phyloP scores from a whole-genome alignment of 1,140 invertebrate species.

The Drosophila nigromelanica region DNA sequence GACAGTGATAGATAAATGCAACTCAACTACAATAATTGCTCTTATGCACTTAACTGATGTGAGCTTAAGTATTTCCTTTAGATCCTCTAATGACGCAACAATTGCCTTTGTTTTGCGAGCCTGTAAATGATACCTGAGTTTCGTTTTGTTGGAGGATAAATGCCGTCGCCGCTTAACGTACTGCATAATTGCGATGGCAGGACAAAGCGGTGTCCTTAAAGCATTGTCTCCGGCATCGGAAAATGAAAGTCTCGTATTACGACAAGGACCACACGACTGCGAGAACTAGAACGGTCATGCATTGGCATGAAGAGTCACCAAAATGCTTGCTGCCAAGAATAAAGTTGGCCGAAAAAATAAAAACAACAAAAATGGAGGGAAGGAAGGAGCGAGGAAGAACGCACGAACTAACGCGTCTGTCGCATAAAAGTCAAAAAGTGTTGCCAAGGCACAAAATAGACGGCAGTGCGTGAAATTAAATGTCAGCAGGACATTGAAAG shows the following conservation, averaged over 20 bases:
- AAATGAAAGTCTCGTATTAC: slow-evolving; percentile 44
- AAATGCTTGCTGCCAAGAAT: slow-evolving; percentile 30
- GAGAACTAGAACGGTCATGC: slow-evolving; percentile 18
- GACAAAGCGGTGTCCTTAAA: slow-evolving; percentile 56
- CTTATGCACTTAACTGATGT: slow-evolving; percentile 55
- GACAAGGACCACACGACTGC: slow-evolving; percentile 14
- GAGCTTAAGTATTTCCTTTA: slow-evolving; percentile 20
- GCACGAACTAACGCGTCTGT: slow-evolving; percentile 20
- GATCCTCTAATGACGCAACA: slow-evolving; percentile 66
- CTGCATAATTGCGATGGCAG: slow-evolving; percentile 58
- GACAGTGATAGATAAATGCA: background rate
- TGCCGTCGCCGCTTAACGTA: slow-evolving; percentile 61
- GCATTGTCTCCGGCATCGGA: slow-evolving; percentile 8
- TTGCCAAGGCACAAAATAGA: slow-evolving; percentile 79
- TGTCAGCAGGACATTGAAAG: slow-evolving; percentile 80
- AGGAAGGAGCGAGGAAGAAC: background rate
- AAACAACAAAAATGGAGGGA: background rate
- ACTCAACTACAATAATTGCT: slow-evolving; percentile 7
- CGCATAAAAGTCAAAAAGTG: slow-evolving; percentile 78
- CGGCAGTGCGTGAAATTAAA: slow-evolving; percentile 82
- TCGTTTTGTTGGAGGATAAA: slow-evolving; percentile 65
- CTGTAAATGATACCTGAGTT: slow-evolving; percentile 66
- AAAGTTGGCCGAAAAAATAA: slow-evolving; percentile 13
- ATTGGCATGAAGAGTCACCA: slow-evolving; percentile 22
- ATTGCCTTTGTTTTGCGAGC: slow-evolving; percentile 66